These are phyloP conservation scores for Cephalopterus ornatus DNA, from an alignment of 2,113 vertebrate genomes.

Conservation along the genomic window DNA sequence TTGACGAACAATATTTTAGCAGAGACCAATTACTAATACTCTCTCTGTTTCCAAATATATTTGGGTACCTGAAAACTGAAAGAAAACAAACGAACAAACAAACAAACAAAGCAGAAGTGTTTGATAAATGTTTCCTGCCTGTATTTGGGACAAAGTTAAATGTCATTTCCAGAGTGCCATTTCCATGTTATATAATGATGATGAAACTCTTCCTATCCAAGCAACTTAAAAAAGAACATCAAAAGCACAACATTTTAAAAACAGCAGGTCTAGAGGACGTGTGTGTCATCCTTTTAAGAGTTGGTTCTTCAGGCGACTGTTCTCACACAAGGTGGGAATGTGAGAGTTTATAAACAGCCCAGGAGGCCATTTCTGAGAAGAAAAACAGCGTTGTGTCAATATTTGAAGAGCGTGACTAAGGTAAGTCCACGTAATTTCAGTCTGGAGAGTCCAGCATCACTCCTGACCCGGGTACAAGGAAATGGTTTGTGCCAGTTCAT, in stretches of 20 bases:
- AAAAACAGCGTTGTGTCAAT: constrained; percentile 1
- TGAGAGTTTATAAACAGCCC: not conserved
- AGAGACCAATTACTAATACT: not conserved
- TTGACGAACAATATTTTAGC: not conserved
- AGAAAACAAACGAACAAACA: not conserved
- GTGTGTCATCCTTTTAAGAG: not conserved
- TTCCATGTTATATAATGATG: not conserved
- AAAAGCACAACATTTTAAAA: not conserved
- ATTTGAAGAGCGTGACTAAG: not conserved
- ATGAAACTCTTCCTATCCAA: not conserved
- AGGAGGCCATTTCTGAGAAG: not conserved
- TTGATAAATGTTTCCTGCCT: constrained; percentile 30
- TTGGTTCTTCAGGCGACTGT: not conserved
- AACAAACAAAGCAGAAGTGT: not conserved
- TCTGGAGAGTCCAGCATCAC: accelerated
- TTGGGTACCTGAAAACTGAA: not conserved
- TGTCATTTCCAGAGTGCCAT: not conserved
- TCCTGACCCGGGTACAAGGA: not conserved
- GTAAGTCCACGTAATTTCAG: not conserved
- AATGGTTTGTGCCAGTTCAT: not conserved
- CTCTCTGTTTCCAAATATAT: not conserved
- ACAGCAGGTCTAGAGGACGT: not conserved
- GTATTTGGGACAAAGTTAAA: not conserved
- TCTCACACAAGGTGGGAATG: not conserved
- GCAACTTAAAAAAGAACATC: constrained; percentile 11